Percentiles rank a stretch among this genome's conserved stretches.
Evolutionary conservation across 2,113 vertebrate genomes (phyloP).

Genomic region (Xenopus borealis): DNA sequence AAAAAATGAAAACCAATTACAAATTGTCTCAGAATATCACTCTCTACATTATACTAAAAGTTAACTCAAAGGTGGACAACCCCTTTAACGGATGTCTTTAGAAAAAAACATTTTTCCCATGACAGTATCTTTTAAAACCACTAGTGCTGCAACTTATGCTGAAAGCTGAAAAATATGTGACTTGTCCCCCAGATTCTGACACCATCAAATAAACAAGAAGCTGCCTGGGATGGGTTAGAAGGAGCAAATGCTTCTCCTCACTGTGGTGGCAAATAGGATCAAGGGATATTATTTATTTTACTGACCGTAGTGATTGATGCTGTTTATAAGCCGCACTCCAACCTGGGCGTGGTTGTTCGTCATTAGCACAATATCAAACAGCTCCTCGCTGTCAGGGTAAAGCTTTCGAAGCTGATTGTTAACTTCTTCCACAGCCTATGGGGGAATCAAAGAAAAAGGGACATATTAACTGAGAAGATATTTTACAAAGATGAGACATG

Average conservation of each 20-base stretch:
- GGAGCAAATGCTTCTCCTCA: conserved; percentile 43
- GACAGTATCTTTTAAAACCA: no score
- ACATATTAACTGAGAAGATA: background rate
- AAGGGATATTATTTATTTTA: conserved; percentile 54
- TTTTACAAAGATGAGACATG: background rate
- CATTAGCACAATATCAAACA: conserved; percentile 96
- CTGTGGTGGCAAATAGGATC: conserved; percentile 30
- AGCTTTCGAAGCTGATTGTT: conserved; percentile 79
- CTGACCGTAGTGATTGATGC: conserved; percentile 93
- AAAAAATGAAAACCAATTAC: no score
- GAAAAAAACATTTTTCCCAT: no score
- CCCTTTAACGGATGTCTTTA: no score
- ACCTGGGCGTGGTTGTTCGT: conserved; percentile 97
- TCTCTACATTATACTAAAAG: no score
- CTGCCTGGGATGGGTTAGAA: conserved; percentile 30
- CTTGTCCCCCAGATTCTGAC: conserved; percentile 49
- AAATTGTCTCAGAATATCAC: no score
- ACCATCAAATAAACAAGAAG: conserved; percentile 55
- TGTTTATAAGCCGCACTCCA: conserved; percentile 94
- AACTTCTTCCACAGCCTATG: conserved; percentile 76
- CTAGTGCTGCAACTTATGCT: conserved; percentile 44
- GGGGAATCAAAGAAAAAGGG: conserved; percentile 1
- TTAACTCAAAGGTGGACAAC: no score
- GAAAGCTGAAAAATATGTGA: conserved; percentile 48
- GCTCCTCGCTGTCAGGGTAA: conserved; percentile 87